Conservation (phyloP, 2,888 invertebrate species). For the Conomelus anceps region DNA sequence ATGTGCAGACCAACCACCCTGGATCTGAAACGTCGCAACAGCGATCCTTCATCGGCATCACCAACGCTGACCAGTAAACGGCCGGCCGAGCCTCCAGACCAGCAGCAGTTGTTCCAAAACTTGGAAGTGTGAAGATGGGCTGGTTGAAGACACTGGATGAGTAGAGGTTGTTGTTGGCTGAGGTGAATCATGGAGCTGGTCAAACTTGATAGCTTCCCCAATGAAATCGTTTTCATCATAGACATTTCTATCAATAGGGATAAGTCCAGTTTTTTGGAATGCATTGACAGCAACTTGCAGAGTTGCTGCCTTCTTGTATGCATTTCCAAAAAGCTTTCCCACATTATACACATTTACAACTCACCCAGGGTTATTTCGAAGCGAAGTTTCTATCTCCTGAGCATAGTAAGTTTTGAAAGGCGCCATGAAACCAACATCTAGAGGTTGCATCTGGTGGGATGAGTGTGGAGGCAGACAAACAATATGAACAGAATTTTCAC, state of each 20-base stretch:
- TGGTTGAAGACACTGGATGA: too few relatives aligned
- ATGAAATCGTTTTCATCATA: slow-evolving; percentile 23
- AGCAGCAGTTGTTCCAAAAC: neutral
- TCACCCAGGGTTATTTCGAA: too few relatives aligned
- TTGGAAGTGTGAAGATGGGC: slow-evolving; percentile 27
- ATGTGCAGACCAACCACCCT: slow-evolving; percentile 7
- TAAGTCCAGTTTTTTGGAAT: slow-evolving; percentile 34
- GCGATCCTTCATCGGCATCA: slow-evolving; percentile 62
- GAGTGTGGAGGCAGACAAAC: slow-evolving; percentile 20
- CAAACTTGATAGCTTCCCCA: too few relatives aligned
- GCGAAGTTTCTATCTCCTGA: too few relatives aligned
- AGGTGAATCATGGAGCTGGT: too few relatives aligned
- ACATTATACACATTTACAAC: slow-evolving; percentile 27
- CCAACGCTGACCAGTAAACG: slow-evolving; percentile 20
- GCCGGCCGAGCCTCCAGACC: slow-evolving; percentile 6
- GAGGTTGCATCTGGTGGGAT: slow-evolving; percentile 14
- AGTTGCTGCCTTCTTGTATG: slow-evolving; percentile 35
- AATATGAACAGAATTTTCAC: too few relatives aligned
- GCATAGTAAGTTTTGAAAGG: too few relatives aligned
- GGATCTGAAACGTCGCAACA: slow-evolving; percentile 53
- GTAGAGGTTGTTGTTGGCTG: too few relatives aligned
- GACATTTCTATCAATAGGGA: slow-evolving; percentile 34
- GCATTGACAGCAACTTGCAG: slow-evolving; percentile 30
- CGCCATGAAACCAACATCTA: slow-evolving; percentile 12
- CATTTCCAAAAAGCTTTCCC: slow-evolving; percentile 30